phyloP scores from a whole-genome alignment of 2,797 vertebrate genomes.

The Erithacus rubecula region DNA sequence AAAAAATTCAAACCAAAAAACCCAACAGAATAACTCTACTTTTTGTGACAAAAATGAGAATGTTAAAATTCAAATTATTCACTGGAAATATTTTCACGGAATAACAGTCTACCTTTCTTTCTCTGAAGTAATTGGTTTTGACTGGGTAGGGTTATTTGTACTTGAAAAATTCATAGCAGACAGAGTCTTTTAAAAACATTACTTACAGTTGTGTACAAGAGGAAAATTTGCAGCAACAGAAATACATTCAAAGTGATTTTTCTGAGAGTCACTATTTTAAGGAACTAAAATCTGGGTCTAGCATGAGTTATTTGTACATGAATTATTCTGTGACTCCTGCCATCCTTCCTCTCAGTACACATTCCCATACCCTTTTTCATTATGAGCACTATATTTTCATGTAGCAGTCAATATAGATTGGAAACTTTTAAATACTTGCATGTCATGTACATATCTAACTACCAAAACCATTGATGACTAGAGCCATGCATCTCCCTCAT shows the following conservation, averaged over 20 bases:
- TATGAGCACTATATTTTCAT: neutral
- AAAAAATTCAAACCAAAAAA: neutral
- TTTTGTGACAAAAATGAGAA: neutral
- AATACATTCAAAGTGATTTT: neutral
- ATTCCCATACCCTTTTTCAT: neutral
- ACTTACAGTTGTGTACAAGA: neutral
- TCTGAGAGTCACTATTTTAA: neutral
- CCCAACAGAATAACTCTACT: neutral
- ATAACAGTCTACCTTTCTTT: neutral
- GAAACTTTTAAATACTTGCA: neutral
- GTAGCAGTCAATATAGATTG: neutral
- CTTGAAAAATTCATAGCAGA: conserved; percentile 10
- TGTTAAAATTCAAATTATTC: neutral
- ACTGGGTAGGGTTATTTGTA: neutral
- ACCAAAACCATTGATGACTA: neutral
- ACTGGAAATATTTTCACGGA: neutral
- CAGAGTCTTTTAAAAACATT: neutral
- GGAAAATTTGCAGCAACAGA: neutral
- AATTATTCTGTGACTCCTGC: neutral
- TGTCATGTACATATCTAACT: fast-evolving
- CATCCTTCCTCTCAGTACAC: neutral
- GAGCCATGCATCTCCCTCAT: neutral
- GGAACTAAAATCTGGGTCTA: neutral
- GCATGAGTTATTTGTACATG: neutral
- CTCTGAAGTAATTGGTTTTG: conserved; percentile 16